Percentiles rank a stretch among this genome's conserved stretches.
Evolutionary conservation across 2,113 vertebrate species (phyloP).

Genomic region (Theristicus caerulescens): DNA sequence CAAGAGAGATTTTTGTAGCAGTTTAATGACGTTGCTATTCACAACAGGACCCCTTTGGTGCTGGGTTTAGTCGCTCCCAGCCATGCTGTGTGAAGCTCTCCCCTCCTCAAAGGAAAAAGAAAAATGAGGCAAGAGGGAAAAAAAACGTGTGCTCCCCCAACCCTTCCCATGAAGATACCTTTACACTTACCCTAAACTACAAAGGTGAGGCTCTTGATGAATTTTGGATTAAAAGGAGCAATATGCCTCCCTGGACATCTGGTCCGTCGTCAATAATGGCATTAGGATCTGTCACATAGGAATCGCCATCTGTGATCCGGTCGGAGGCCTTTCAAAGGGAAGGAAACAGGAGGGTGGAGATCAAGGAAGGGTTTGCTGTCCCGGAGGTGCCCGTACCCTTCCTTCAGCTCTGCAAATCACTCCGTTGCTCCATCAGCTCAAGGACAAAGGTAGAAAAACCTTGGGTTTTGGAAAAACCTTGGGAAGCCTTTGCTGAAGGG

Average conservation of each 20-base stretch:
- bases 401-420: background rate
- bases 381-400: background rate
- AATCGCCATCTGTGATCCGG: slow-evolving; percentile 30
- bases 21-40: background rate
- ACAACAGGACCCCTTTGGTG: background rate
- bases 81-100: background rate
- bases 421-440: background rate
- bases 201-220: slow-evolving; percentile 33
- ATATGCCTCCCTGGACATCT: slow-evolving; percentile 11
- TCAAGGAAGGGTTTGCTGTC: background rate
- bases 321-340: slow-evolving; percentile 11
- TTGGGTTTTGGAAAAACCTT: background rate
- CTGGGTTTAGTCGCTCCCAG: background rate
- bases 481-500: background rate
- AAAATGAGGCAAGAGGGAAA: background rate
- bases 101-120: background rate
- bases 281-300: slow-evolving; percentile 25
- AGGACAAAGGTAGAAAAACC: background rate
- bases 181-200: background rate
- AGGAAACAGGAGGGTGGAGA: background rate
- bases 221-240: slow-evolving; percentile 35
- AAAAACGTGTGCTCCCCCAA: background rate
- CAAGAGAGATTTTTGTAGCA: background rate
- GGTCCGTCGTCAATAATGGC: slow-evolving; percentile 22
- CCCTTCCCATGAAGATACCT: background rate